Conservation (phyloP, 2,888 invertebrate species). For the Stenolophus ochropezus region DNA sequence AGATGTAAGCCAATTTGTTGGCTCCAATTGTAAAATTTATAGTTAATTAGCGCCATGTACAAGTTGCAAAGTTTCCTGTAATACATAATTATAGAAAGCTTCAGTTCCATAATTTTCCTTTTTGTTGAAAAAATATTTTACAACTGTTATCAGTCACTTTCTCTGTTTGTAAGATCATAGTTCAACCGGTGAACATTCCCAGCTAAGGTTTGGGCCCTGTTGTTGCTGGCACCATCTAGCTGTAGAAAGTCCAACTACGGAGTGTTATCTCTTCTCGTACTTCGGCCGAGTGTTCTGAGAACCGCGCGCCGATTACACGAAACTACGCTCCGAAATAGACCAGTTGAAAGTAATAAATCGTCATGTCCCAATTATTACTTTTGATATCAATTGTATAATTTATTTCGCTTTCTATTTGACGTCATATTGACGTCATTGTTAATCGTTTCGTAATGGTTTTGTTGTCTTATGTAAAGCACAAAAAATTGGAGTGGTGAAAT, state of each 20-base stretch:
- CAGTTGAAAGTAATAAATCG: neutral
- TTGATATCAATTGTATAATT: conserved; percentile 32
- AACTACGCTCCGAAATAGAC: neutral
- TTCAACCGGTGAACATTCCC: conserved; percentile 17
- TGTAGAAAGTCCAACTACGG: conserved; percentile 17
- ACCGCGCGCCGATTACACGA: neutral
- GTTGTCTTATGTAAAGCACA: neutral
- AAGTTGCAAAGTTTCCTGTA: conserved; percentile 5
- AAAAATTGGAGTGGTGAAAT: conserved; percentile 25
- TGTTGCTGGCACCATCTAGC: neutral
- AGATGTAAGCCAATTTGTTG: too few species aligned
- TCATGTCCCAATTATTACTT: conserved; percentile 15
- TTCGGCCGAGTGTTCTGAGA: neutral
- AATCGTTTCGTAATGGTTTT: conserved; percentile 16
- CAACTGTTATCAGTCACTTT: conserved; percentile 50
- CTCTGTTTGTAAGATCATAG: conserved; percentile 48
- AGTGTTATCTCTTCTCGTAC: conserved; percentile 1
- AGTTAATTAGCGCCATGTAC: neutral
- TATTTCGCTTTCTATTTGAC: conserved; percentile 26
- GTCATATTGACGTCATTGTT: conserved; percentile 26
- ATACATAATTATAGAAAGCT: conserved; percentile 31
- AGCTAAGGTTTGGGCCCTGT: too few species aligned
- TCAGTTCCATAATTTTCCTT: conserved; percentile 32
- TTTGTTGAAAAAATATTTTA: conserved; percentile 38
- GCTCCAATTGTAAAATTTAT: neutral